These are phyloP conservation scores for Ophthalmolycus amberensis DNA, from an alignment of 2,113 vertebrate species.

Conservation along the genomic window DNA sequence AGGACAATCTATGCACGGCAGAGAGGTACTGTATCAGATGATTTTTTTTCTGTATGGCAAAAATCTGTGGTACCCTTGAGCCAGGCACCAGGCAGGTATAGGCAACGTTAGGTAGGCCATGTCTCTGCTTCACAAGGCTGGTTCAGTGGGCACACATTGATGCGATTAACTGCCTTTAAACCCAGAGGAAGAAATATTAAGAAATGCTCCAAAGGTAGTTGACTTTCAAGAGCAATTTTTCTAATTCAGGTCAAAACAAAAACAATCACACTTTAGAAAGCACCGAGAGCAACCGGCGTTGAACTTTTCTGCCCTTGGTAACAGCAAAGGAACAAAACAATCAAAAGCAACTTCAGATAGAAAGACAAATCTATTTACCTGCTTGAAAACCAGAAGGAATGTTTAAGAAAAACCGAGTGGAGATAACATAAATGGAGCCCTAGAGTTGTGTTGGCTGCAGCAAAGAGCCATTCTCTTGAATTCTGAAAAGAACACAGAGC, in stretches of 20 bases:
- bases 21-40: not conserved
- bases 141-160: not conserved
- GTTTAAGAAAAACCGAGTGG: not conserved
- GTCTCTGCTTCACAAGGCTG: not conserved
- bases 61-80: not conserved
- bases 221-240: not conserved
- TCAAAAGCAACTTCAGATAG: not conserved
- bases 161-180: not conserved
- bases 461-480: slow-evolving; percentile 23
- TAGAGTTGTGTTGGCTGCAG: slow-evolving; percentile 13
- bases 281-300: not conserved
- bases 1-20: not conserved
- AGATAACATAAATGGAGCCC: slow-evolving; percentile 12
- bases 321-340: slow-evolving; percentile 17
- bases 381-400: slow-evolving; percentile 2
- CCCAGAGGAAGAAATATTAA: not conserved
- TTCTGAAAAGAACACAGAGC: slow-evolving; percentile 25
- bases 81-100: not conserved
- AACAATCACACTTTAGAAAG: slow-evolving; percentile 1
- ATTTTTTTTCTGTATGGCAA: not conserved
- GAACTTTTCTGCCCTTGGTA: not conserved
- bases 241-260: not conserved
- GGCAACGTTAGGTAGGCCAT: not conserved
- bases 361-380: slow-evolving; percentile 9
- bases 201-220: not conserved